Evolutionary conservation across 2,797 vertebrate species (phyloP), one percentile per base, ranked within the genome.

Genomic region (Alcedo atthis): DNA sequence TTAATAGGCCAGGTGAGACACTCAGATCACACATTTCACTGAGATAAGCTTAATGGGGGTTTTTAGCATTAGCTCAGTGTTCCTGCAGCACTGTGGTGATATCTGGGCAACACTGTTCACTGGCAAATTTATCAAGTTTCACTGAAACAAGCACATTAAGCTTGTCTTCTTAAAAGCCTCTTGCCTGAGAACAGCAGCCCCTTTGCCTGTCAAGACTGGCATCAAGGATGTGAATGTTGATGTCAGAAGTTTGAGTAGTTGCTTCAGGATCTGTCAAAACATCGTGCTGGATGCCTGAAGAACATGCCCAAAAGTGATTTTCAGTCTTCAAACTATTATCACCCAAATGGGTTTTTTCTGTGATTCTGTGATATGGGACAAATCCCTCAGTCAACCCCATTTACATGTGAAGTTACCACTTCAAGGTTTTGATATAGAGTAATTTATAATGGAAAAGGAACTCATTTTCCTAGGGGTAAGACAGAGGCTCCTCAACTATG

Each of bases 211-310:
- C 90, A 94, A 94, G 91, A 92, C 85, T 79, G 83, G 80, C 70
- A 63, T 51, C 35, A 75, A 89, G 81, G 67, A 59, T 40, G 33
- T n/a, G 85, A 89, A 73, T 22, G 66, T 16, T 89, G 77, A 67
- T 91, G 89, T 70, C 89, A 95, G 62, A 96, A 95, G 58, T 95
- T 90, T 89, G 84, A 92, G 93, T 46, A 85, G 79, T 48, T 94
- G 69, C 73, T 78, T 66, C 46, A 89, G 62, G 55, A 92, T 63
- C 81, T 96, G 94, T 90, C 94, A 95, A 91, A 94, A 85, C 80
- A 90, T 63, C 93, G 78, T 59, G 51, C 58, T 81, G 79, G 66
- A 40, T 92, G 75, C 75, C 70, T 92, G 75, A 7, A 62, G 83
- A 95, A 95, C 43, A 48, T 87, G 40, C 43, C 84, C 86, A 69